phyloP scores from a whole-genome alignment of 2,113 vertebrate species.

The Origma solitaria region DNA sequence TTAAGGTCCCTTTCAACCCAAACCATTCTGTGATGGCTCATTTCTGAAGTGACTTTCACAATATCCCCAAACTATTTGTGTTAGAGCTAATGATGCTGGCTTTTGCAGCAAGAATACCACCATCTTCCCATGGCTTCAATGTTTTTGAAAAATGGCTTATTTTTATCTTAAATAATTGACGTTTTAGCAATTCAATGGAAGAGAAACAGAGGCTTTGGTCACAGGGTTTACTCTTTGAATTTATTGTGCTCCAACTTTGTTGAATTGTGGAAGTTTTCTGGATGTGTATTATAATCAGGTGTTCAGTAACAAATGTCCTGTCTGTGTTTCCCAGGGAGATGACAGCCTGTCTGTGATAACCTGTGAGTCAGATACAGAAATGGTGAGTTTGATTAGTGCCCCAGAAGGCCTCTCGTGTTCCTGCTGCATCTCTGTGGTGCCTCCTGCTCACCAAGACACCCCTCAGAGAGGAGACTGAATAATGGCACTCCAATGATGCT shows the following conservation, averaged over 20 bases:
- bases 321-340: constrained; percentile 71
- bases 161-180: background rate
- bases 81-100: background rate
- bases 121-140: background rate
- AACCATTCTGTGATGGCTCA: background rate
- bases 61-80: rapidly evolving
- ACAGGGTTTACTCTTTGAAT: background rate
- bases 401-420: background rate
- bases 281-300: background rate
- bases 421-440: background rate
- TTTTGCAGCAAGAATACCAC: background rate
- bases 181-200: background rate
- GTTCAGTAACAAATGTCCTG: background rate
- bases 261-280: background rate
- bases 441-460: background rate
- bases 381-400: constrained; percentile 64
- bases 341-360: constrained; percentile 76
- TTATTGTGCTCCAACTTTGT: background rate
- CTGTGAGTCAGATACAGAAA: constrained; percentile 73
- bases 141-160: background rate
- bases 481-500: rapidly evolving
- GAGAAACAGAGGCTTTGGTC: background rate
- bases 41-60: background rate
- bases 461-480: background rate
- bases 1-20: background rate